A percentile compares a stretch with the other conserved stretches of the same genome.
These are phyloP conservation scores for Margaritifera margaritifera DNA, from an alignment of 2,888 invertebrate genomes.

Conservation along the genomic window DNA sequence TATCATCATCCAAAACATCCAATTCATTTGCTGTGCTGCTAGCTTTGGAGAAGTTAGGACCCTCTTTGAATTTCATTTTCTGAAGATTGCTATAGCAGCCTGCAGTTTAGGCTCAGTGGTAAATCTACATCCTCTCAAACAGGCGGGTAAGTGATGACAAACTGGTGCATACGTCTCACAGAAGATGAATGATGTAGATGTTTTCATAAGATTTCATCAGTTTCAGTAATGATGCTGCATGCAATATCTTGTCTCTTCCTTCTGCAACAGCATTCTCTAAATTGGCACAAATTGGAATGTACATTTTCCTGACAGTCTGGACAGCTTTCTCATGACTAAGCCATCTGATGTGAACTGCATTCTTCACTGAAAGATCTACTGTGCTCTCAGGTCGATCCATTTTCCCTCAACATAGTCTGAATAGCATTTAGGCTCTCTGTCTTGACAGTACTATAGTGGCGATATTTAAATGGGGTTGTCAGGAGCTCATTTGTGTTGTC, in stretches of 20 bases:
- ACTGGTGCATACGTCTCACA: constrained; percentile 18
- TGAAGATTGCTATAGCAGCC: constrained; percentile 1
- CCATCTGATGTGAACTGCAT: too few species aligned
- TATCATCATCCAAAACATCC: too few species aligned
- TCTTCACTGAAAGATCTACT: too few species aligned
- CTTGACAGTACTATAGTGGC: too few species aligned
- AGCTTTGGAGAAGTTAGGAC: constrained; percentile 11
- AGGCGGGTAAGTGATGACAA: constrained; percentile 11
- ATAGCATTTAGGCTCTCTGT: too few species aligned
- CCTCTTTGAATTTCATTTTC: constrained; percentile 9
- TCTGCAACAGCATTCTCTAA: constrained; percentile 23
- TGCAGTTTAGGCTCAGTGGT: too few species aligned
- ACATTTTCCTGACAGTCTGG: constrained; percentile 18
- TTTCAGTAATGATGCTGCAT: constrained; percentile 20
- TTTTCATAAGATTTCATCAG: constrained; percentile 18
- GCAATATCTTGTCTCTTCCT: constrained; percentile 21
- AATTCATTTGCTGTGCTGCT: too few species aligned
- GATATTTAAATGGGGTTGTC: too few species aligned
- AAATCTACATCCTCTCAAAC: constrained; percentile 17
- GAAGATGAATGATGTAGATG: constrained; percentile 19
- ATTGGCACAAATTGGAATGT: constrained; percentile 18
- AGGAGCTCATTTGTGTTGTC: too few species aligned
- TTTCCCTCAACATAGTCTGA: too few species aligned
- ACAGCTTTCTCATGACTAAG: constrained; percentile 24
- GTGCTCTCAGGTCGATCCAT: too few species aligned